A percentile compares a stretch with the other conserved stretches of the same genome.
Conservation (phyloP, 2,797 vertebrate species). For the Hemitrygon akajei region DNA sequence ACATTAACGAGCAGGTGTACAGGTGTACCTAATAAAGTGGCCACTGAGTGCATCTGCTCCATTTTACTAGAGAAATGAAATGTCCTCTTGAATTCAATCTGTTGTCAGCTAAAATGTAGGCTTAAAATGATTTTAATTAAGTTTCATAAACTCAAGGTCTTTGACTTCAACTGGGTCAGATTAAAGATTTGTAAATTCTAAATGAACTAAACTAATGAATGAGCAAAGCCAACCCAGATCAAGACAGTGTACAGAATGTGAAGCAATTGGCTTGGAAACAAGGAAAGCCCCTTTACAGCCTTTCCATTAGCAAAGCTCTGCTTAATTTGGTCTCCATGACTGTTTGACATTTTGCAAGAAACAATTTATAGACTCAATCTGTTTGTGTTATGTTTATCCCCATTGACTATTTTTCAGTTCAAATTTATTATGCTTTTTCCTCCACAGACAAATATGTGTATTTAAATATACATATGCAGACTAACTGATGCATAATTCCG, state of each 20-base stretch:
- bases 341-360: conserved; percentile 27
- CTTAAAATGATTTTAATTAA: conserved; percentile 10
- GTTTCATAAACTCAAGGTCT: conserved; percentile 28
- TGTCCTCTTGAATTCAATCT: not conserved
- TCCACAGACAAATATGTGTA: not conserved
- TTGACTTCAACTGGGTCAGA: conserved; percentile 21
- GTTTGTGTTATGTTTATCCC: conserved; percentile 34
- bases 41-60: not conserved
- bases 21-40: too few relatives aligned
- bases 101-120: not conserved
- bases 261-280: not conserved
- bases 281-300: not conserved
- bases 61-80: not conserved
- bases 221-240: not conserved
- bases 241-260: not conserved
- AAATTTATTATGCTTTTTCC: conserved; percentile 12
- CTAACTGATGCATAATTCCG: not conserved
- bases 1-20: too few relatives aligned
- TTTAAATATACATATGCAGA: conserved; percentile 4
- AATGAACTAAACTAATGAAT: conserved; percentile 14
- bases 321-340: conserved; percentile 17
- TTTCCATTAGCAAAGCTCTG: not conserved
- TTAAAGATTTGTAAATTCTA: conserved; percentile 34
- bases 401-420: conserved; percentile 24
- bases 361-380: not conserved